Conservation (phyloP, 1,140 invertebrate genomes). For the Drosophila nasuta region DNA sequence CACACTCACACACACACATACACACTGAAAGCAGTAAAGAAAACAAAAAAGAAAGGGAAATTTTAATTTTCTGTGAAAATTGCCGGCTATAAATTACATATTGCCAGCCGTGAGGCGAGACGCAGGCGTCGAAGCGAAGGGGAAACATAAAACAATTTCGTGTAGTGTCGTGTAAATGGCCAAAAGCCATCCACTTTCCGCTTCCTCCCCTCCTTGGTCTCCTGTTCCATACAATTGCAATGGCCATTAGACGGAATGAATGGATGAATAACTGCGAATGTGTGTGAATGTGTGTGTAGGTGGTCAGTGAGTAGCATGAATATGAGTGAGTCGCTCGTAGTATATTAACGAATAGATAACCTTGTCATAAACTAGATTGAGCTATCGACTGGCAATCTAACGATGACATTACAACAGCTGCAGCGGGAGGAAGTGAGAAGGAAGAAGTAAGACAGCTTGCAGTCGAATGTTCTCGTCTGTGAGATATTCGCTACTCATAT, state of each 20-base stretch:
- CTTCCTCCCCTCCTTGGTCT: too few relatives aligned
- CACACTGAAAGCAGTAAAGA: neutral
- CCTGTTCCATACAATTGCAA: neutral
- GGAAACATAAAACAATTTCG: slow-evolving; percentile 60
- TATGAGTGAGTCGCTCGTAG: slow-evolving; percentile 12
- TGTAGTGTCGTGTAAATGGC: slow-evolving; percentile 59
- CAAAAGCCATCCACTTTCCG: neutral
- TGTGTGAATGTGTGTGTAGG: slow-evolving; percentile 3
- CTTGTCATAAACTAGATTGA: slow-evolving; percentile 49
- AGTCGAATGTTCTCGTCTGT: too few relatives aligned
- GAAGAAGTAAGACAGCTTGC: too few relatives aligned
- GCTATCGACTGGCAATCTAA: slow-evolving; percentile 26
- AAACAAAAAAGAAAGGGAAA: slow-evolving; percentile 30
- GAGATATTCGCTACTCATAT: too few relatives aligned
- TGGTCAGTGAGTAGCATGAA: slow-evolving; percentile 3
- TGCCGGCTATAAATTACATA: slow-evolving; percentile 65
- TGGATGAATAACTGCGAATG: slow-evolving; percentile 21
- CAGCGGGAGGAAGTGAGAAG: neutral
- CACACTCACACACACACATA: too few relatives aligned
- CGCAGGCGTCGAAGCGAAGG: slow-evolving; percentile 15
- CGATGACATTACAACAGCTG: slow-evolving; percentile 1
- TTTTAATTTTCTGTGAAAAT: slow-evolving; percentile 68
- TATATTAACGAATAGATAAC: slow-evolving; percentile 33
- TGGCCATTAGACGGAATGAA: slow-evolving; percentile 46
- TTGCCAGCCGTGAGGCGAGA: slow-evolving; percentile 30